A percentile compares a stretch with the other conserved stretches of the same genome.
phyloP scores from a whole-genome alignment of 1,140 invertebrate species.

The Phenacoccus solenopsis region DNA sequence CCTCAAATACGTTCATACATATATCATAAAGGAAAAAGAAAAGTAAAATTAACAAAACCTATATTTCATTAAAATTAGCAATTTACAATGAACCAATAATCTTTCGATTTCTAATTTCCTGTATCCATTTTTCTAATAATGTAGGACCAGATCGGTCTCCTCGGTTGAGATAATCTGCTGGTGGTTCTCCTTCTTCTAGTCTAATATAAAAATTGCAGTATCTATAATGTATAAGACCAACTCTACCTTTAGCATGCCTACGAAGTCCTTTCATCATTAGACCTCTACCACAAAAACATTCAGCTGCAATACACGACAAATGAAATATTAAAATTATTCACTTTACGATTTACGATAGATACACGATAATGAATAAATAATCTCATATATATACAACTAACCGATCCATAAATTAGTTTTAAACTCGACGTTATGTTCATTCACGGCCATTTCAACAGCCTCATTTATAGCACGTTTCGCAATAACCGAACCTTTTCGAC shows the following conservation, averaged over 20 bases:
- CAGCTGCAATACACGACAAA: too few species aligned
- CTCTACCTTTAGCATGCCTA: slow-evolving; percentile 57
- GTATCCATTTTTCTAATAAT: slow-evolving; percentile 57
- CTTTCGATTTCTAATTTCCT: slow-evolving; percentile 53
- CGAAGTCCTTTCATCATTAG: slow-evolving; percentile 63
- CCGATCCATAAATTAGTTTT: slow-evolving; percentile 92
- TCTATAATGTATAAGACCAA: slow-evolving; percentile 60
- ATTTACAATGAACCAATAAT: slow-evolving; percentile 52
- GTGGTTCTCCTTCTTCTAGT: slow-evolving; percentile 83
- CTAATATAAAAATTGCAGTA: slow-evolving; percentile 80
- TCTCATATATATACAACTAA: slow-evolving; percentile 43
- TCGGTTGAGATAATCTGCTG: slow-evolving; percentile 59
- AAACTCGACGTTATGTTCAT: slow-evolving; percentile 86
- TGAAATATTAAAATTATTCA: too few species aligned
- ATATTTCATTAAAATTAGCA: background rate
- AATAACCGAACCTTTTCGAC: slow-evolving; percentile 67
- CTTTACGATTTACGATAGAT: too few species aligned
- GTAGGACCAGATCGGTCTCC: slow-evolving; percentile 48
- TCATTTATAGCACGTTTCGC: slow-evolving; percentile 72
- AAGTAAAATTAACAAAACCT: too few species aligned
- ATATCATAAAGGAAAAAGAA: too few species aligned
- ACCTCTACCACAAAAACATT: slow-evolving; percentile 70
- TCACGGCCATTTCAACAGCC: slow-evolving; percentile 75
- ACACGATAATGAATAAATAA: too few species aligned
- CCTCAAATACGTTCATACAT: too few species aligned